Evolutionary conservation across 1,140 invertebrate genomes (phyloP).

Genomic region (Octopus bimaculoides): DNA sequence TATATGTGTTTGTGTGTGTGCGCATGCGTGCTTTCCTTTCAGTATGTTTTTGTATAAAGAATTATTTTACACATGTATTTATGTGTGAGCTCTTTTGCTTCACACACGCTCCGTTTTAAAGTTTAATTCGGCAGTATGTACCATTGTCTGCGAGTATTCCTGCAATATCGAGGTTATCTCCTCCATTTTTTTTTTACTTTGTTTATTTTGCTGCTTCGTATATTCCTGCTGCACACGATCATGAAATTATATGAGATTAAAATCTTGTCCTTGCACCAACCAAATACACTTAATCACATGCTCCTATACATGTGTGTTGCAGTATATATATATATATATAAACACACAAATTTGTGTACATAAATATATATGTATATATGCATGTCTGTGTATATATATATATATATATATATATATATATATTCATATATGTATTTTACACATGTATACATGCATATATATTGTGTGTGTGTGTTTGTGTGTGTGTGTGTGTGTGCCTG

Average conservation of each 20-base stretch:
- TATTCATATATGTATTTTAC: background rate
- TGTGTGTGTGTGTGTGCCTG: background rate
- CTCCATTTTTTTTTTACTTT: background rate
- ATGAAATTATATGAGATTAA: no score
- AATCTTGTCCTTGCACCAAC: no score
- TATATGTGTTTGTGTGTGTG: no score
- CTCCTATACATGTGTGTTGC: background rate
- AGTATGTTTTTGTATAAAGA: no score
- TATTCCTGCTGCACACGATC: background rate
- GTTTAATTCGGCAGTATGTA: no score
- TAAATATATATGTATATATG: background rate
- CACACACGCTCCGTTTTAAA: no score
- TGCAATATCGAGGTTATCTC: background rate
- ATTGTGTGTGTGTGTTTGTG: background rate
- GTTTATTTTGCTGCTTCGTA: background rate
- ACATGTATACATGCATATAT: background rate
- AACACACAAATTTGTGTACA: background rate
- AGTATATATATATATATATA: background rate
- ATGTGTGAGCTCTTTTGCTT: no score
- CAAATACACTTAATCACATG: background rate
- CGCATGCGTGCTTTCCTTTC: no score
- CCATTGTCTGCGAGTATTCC: no score
- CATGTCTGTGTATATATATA: background rate
- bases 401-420: background rate
- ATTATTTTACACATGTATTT: no score